Conservation (phyloP, 2,888 invertebrate genomes). For the Meganola albula region DNA sequence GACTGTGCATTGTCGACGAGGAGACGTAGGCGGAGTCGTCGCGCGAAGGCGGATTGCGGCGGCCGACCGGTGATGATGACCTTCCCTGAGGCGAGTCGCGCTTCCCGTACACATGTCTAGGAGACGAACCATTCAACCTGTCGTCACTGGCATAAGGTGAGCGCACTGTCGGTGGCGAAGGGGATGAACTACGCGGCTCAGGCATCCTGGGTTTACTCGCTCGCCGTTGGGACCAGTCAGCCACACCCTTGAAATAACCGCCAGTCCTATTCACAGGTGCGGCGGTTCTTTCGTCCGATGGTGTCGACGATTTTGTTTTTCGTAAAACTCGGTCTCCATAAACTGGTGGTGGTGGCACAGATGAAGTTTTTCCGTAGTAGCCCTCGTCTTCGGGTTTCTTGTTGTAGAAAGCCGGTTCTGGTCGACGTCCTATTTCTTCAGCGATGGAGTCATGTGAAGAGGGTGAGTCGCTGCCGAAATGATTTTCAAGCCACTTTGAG, state of each 20-base stretch:
- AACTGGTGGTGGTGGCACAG: constrained; percentile 62
- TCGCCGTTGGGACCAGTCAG: constrained; percentile 86
- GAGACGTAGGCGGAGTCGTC: constrained; percentile 78
- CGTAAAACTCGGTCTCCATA: constrained; percentile 69
- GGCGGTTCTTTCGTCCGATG: constrained; percentile 69
- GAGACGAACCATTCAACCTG: constrained; percentile 59
- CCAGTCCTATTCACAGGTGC: constrained; percentile 62
- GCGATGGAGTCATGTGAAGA: constrained; percentile 85
- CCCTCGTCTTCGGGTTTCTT: constrained; percentile 79
- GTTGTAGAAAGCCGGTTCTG: constrained; percentile 82
- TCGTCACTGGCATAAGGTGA: constrained; percentile 65
- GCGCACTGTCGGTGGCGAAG: constrained; percentile 61
- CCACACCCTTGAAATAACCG: constrained; percentile 85
- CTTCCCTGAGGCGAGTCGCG: constrained; percentile 65
- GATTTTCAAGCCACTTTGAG: constrained; percentile 93
- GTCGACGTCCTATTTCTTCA: constrained; percentile 79
- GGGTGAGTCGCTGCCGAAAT: constrained; percentile 91
- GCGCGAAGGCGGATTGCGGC: constrained; percentile 70
- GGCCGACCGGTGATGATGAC: constrained; percentile 60
- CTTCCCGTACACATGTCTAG: constrained; percentile 61
- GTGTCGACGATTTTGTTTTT: constrained; percentile 73
- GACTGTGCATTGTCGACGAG: constrained; percentile 76
- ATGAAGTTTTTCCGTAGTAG: constrained; percentile 63
- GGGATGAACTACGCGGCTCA: constrained; percentile 66
- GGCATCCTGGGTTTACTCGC: constrained; percentile 73